A percentile compares a stretch with the other conserved stretches of the same genome.
Evolutionary conservation across 2,113 vertebrate genomes (phyloP).

Genomic region (Hippolais icterina): DNA sequence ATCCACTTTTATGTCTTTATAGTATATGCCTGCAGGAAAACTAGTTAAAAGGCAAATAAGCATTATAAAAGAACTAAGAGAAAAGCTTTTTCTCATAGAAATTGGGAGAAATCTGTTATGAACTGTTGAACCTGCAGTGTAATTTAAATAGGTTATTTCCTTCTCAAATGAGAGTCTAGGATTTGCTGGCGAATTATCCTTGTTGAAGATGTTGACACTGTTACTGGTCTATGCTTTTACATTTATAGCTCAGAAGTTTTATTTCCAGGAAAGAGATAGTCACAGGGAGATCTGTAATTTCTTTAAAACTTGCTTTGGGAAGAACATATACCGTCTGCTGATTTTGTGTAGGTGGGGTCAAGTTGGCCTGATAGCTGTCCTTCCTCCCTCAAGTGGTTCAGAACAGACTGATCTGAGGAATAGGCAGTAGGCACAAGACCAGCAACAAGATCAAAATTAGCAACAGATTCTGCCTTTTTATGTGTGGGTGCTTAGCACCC

Average conservation of each 20-base stretch:
- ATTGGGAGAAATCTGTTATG: not conserved
- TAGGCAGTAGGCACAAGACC: not conserved
- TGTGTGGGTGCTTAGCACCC: not conserved
- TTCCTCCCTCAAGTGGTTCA: not conserved
- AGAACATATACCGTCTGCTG: not conserved
- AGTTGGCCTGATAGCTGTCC: not conserved
- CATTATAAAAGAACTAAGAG: constrained; percentile 30
- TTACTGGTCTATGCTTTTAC: not conserved
- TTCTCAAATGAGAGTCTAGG: not conserved
- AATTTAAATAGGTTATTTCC: constrained; percentile 26
- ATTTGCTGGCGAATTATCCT: not conserved
- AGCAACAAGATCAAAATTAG: not conserved
- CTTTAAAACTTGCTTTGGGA: not conserved
- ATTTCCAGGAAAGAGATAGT: not conserved
- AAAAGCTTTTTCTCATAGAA: constrained; percentile 3
- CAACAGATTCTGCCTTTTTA: not conserved
- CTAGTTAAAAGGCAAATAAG: constrained; percentile 42
- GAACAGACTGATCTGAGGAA: not conserved
- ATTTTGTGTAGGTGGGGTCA: not conserved
- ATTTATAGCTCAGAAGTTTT: not conserved
- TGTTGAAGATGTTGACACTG: not conserved
- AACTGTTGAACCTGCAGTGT: not conserved
- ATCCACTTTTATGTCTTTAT: not conserved
- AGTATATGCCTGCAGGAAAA: constrained; percentile 24
- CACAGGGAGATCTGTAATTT: not conserved